Evolutionary conservation across 35 echinoderm and acorn worm species (phyloP).

Genomic region (Ptychodera flava): DNA sequence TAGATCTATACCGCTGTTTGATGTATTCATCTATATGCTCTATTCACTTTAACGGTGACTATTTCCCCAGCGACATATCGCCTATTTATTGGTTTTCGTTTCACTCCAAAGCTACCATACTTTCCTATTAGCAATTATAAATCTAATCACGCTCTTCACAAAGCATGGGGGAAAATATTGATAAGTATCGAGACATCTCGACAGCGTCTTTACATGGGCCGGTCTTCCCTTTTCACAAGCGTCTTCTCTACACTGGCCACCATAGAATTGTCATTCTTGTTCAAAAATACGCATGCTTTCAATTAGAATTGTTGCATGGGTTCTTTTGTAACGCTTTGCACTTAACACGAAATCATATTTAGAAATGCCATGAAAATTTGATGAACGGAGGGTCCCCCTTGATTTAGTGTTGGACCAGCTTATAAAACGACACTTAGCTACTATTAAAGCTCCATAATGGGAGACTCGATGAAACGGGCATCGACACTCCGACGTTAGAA

Average conservation of each 20-base stretch:
- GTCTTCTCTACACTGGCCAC: too few relatives aligned
- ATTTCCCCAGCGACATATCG: neutral
- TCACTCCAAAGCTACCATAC: neutral
- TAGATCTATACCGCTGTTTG: neutral
- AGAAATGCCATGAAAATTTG: neutral
- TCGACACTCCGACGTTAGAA: too few relatives aligned
- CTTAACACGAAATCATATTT: constrained; percentile 2
- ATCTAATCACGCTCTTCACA: neutral
- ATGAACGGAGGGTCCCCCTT: neutral
- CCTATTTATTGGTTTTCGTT: neutral
- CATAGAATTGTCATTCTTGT: neutral
- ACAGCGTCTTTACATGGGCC: neutral
- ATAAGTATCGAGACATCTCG: neutral
- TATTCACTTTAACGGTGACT: neutral
- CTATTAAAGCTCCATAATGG: neutral
- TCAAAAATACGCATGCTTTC: neutral
- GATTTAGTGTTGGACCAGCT: neutral
- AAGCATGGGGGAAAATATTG: neutral
- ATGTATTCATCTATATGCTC: neutral
- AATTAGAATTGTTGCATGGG: neutral
- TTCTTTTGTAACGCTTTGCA: constrained; percentile 1
- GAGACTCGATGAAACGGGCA: neutral
- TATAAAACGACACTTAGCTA: constrained; percentile 1
- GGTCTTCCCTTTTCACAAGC: neutral
- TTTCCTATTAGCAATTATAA: neutral